Conservation (phyloP, 2,113 vertebrate genomes). For the Balaeniceps rex region DNA sequence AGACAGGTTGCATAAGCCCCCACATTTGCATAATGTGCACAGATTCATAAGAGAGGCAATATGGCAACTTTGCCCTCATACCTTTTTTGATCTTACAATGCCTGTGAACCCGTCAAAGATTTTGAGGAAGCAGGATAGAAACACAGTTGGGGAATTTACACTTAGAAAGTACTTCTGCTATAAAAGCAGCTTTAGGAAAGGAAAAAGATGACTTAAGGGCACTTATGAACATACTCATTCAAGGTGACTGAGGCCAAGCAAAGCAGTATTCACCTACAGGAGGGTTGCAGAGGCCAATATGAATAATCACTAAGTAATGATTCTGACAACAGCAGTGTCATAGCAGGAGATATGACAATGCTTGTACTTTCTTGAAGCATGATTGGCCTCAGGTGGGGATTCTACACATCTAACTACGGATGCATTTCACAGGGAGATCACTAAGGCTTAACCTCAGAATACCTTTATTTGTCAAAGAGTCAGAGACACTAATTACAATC, state of each 20-base stretch:
- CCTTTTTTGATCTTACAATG: neutral
- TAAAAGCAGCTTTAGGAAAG: neutral
- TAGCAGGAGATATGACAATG: neutral
- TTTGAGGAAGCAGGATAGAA: neutral
- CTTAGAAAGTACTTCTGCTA: neutral
- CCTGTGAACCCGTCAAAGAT: neutral
- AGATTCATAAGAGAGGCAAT: neutral
- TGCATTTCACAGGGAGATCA: neutral
- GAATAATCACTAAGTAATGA: neutral
- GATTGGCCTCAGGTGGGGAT: neutral
- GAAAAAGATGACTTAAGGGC: neutral
- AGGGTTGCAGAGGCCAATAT: neutral
- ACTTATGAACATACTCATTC: neutral
- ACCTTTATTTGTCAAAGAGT: neutral
- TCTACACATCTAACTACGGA: neutral
- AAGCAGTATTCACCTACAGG: neutral
- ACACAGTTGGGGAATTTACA: neutral
- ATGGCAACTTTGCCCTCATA: neutral
- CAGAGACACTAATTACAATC: neutral
- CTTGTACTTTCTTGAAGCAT: neutral
- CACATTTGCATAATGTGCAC: fast-evolving
- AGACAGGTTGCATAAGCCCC: neutral
- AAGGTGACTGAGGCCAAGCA: neutral
- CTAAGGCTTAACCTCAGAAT: neutral
- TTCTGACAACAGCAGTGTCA: neutral